phyloP scores from a whole-genome alignment of 2,797 vertebrate genomes.

The Decapterus maruadsi region DNA sequence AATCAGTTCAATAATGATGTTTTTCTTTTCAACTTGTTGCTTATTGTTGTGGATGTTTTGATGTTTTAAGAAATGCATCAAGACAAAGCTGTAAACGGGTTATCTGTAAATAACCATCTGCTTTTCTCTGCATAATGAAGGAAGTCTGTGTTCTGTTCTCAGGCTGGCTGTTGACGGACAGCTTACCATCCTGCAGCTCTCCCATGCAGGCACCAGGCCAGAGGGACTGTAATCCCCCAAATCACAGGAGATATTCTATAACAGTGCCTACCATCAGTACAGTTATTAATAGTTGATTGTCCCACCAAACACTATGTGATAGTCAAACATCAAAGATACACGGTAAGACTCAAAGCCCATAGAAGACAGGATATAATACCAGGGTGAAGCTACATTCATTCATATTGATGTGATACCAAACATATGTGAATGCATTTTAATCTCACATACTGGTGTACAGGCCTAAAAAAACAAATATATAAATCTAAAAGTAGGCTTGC shows the following conservation, averaged over 20 bases:
- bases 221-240: conserved; percentile 59
- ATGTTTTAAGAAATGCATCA: neutral
- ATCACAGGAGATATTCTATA: conserved; percentile 72
- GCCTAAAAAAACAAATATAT: conserved; percentile 30
- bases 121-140: conserved; percentile 21
- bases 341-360: conserved; percentile 36
- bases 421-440: conserved; percentile 28
- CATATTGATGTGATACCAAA: conserved; percentile 28
- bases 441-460: neutral
- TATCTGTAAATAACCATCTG: conserved; percentile 8
- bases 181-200: conserved; percentile 45
- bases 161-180: conserved; percentile 52
- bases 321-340: conserved; percentile 57
- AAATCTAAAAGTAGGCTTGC: conserved; percentile 58
- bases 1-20: neutral
- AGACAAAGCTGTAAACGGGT: neutral
- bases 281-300: conserved; percentile 83
- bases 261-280: conserved; percentile 50
- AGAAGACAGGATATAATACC: conserved; percentile 14
- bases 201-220: conserved; percentile 40
- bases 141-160: conserved; percentile 30
- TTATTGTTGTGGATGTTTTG: neutral
- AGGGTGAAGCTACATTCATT: conserved; percentile 3
- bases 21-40: neutral
- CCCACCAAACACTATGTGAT: conserved; percentile 51